Base-by-base conservation (phyloP, 1,140 invertebrate genomes). In the Manduca sexta region DNA sequence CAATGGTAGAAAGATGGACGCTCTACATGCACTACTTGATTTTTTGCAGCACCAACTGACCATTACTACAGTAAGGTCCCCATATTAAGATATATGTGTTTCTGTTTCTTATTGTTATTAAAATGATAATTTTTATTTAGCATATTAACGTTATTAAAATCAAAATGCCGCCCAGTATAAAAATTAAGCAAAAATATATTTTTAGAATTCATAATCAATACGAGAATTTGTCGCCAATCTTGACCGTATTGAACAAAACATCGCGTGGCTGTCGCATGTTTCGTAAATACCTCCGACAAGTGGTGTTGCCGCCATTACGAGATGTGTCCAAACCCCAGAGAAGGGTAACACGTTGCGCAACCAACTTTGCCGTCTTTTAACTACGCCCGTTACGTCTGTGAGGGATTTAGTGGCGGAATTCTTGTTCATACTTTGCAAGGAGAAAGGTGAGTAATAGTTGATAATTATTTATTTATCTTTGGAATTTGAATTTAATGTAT, bases 341-440 rank as follows among this genome's bases (percentile, higher is more conserved):
- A 92, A 96, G 71, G 97, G 98, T 5, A 86, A 89, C 35, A 92
- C 93, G 5, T 68, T 98, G 16, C 90, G 97, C 61, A 98, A 97
- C 71, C 94, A 94, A 77, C 87, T 99, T 26, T 98, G 97, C 78
- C 90, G 95, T 53, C 87, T 99, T 35, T 88, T 99, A 45, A 99
- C 97, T 0, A 91, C 92, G 18, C 92, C 94, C 1, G 87, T 93
- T 3, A 93, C 91, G 16, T 89, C 94, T 60, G 87, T 98, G 1
- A 90, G 94, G 41, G 93, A 97, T 67, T 69, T 98, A 14, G 91
- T 92, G 13, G 95, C 97, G 1, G 95, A 98, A 74, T 93, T 99
- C 56, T 79, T 99, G 1, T 99, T 99, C 74, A 91, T 99, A 17
- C 88, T 99, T n/a, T 99, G 98, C 86, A 99, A 99, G 87, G 95